Conservation (phyloP, 1,140 invertebrate genomes). For the Homarus americanus region DNA sequence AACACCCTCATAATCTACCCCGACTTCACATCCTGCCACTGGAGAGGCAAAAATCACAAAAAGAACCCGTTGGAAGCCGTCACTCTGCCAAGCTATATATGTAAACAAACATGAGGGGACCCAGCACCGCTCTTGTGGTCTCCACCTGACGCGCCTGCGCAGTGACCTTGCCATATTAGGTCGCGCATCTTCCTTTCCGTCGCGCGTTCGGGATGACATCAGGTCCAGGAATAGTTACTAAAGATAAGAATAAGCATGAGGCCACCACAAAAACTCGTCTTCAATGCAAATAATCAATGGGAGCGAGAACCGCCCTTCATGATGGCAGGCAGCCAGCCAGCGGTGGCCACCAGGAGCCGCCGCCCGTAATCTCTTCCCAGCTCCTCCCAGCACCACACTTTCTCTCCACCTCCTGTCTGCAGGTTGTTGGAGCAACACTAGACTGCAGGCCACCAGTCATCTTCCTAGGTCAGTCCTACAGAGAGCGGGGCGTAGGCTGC, state of each 20-base stretch:
- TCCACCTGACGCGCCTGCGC: slow-evolving; percentile 20
- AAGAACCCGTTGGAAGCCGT: neutral
- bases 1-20: neutral
- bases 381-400: slow-evolving; percentile 30
- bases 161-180: slow-evolving; percentile 50
- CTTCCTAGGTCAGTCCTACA: no score
- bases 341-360: neutral
- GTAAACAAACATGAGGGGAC: neutral
- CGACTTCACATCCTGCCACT: neutral
- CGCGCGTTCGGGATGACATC: slow-evolving; percentile 30
- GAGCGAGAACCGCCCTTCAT: slow-evolving; percentile 29
- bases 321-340: slow-evolving; percentile 40
- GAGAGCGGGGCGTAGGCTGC: no score
- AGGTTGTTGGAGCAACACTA: neutral
- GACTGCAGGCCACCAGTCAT: neutral
- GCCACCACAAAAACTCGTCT: slow-evolving; percentile 41
- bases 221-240: slow-evolving; percentile 52
- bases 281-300: slow-evolving; percentile 59
- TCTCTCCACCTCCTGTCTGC: slow-evolving; percentile 4
- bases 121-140: neutral
- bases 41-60: neutral
- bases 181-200: slow-evolving; percentile 28
- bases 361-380: slow-evolving; percentile 15
- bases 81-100: neutral
- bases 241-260: slow-evolving; percentile 58